These are phyloP conservation scores for Pseudococcus jackbeardsleyi DNA, from an alignment of 2,888 invertebrate genomes.

Conservation along the genomic window DNA sequence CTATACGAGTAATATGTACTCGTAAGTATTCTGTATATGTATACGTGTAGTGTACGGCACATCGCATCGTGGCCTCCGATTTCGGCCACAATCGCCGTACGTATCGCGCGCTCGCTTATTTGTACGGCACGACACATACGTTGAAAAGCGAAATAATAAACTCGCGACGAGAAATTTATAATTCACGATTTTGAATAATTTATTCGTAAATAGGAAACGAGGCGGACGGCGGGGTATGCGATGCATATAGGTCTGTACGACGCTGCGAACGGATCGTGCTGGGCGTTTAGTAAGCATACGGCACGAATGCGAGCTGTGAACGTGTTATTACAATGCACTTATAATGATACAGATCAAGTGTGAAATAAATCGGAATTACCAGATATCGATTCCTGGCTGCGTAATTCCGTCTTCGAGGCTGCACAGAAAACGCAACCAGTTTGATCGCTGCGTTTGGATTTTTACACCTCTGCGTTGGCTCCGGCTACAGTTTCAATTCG, in stretches of 20 bases:
- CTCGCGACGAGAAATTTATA: slow-evolving; percentile 60
- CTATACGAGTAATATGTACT: too few relatives aligned
- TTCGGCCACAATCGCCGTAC: slow-evolving; percentile 37
- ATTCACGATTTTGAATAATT: slow-evolving; percentile 64
- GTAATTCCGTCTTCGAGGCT: slow-evolving; percentile 46
- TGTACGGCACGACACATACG: slow-evolving; percentile 47
- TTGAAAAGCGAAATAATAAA: slow-evolving; percentile 58
- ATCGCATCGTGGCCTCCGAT: slow-evolving; percentile 9
- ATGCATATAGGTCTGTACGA: slow-evolving; percentile 57
- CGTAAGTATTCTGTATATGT: not conserved
- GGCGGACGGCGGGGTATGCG: slow-evolving; percentile 18
- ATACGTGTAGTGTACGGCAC: not conserved
- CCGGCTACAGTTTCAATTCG: not conserved
- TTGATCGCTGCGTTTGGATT: not conserved
- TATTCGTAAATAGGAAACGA: slow-evolving; percentile 50
- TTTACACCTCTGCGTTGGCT: not conserved
- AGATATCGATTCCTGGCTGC: slow-evolving; percentile 59
- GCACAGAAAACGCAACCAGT: not conserved
- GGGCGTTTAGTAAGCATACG: slow-evolving; percentile 60
- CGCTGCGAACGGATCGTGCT: slow-evolving; percentile 57
- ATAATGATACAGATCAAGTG: slow-evolving; percentile 64
- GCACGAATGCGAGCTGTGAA: slow-evolving; percentile 64
- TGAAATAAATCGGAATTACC: slow-evolving; percentile 63
- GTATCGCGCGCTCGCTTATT: slow-evolving; percentile 48
- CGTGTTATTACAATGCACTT: slow-evolving; percentile 65